phyloP scores from a whole-genome alignment of 2,888 invertebrate species.

The Fragum sueziense region DNA sequence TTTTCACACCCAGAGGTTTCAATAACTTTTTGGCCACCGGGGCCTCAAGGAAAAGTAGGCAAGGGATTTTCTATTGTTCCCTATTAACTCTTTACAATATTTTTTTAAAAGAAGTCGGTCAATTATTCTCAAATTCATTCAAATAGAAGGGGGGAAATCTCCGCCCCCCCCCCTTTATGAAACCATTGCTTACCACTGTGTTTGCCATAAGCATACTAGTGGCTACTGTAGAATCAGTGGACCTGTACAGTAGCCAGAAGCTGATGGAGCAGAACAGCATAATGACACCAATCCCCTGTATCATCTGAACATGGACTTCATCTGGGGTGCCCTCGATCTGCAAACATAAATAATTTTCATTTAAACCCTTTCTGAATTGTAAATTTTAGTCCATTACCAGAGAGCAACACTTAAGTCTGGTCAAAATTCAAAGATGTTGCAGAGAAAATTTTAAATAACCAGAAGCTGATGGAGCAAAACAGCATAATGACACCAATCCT shows the following conservation, averaged over 20 bases:
- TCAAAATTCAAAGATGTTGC: not conserved
- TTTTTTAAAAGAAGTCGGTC: not conserved
- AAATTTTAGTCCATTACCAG: not conserved
- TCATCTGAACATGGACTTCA: constrained; percentile 30
- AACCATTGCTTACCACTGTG: constrained; percentile 36
- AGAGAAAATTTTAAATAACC: constrained; percentile 37
- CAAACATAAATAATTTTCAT: not conserved
- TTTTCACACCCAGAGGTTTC: too few relatives aligned
- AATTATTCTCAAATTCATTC: not conserved
- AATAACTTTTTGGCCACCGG: too few relatives aligned
- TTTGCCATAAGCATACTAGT: constrained; percentile 39
- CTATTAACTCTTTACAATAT: too few relatives aligned
- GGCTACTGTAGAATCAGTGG: constrained; percentile 47
- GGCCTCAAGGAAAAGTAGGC: too few relatives aligned
- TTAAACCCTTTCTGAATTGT: not conserved
- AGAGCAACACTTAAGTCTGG: not conserved
- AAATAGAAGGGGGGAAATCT: not conserved
- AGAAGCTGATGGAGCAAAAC: constrained; percentile 35
- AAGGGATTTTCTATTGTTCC: too few relatives aligned
- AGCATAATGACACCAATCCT: not conserved
- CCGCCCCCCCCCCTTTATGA: not conserved
- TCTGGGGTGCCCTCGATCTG: constrained; percentile 37
- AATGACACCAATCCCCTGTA: constrained; percentile 28
- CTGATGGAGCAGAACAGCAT: constrained; percentile 30
- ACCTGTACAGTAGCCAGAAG: constrained; percentile 46